Base-by-base conservation (phyloP, 2,113 vertebrate species). In the Esox niger region DNA sequence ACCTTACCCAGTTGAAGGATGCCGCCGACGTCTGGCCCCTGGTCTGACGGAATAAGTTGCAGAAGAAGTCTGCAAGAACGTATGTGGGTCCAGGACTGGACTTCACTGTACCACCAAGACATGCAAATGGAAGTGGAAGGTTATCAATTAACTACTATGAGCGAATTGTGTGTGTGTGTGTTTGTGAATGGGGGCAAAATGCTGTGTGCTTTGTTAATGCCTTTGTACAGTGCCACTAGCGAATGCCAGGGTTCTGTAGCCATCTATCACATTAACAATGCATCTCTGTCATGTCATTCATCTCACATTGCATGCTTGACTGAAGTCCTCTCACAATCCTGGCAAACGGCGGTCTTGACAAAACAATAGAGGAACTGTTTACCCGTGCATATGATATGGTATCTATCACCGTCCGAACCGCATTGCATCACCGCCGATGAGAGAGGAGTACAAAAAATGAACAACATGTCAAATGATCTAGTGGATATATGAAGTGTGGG, bases 361-460 rank as follows among this genome's bases (percentile, higher is more conserved):
- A 67, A 82, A 80, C 54, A 31, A 70, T 54, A 30, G 66, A n/a
- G 3, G 25, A 62, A 8, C 54, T 78, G 79, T 82, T 83, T 82
- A 75, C 73, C 71, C 66, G 77, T 57, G 77, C 71, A 68, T 68
- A 38, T 57, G 54, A 70, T 68, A 38, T 57, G 54, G 69, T 71
- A 87, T 86, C 74, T 30, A 81, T 83, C 77, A 83, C 72, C 57
- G 62, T 75, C 56, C 23, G 11, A 69, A 11, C 66, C 73, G 74
- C 66, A 68, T 23, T 58, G 69, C 68, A 78, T 82, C 78, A 79
- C 62, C 74, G 57, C 66, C 43, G 79, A 80, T 17, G 6, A n/a
- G 13, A 15, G 6, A 25, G 75, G 73, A 74, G 59, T 68, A 57
- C 61, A 43, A 77, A 80, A 83, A 82, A 83, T 5, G 20, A 10